Percentiles rank a stretch among this genome's conserved stretches.
These are phyloP conservation scores for Euplexia lucipara DNA, from an alignment of 2,888 invertebrate genomes.

Conservation along the genomic window DNA sequence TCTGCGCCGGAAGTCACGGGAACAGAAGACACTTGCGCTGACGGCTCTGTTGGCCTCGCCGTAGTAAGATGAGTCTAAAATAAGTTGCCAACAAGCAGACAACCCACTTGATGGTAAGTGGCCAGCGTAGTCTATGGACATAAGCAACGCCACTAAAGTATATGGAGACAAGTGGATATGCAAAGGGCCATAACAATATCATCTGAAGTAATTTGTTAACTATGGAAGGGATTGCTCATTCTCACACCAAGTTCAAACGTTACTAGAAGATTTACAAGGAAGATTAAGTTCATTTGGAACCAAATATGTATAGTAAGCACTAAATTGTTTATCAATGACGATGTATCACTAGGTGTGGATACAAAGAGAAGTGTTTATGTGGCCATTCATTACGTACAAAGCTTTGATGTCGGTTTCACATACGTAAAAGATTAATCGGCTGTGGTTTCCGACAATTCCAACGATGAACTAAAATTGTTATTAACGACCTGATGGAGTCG, in stretches of 20 bases:
- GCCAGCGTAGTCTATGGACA: too few relatives aligned
- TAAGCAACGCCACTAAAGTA: too few relatives aligned
- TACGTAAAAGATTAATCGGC: conserved; percentile 36
- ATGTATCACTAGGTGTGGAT: conserved; percentile 12
- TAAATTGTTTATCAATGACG: conserved; percentile 32
- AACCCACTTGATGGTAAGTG: too few relatives aligned
- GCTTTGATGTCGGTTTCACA: conserved; percentile 40
- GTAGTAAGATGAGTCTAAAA: neutral
- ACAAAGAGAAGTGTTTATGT: conserved; percentile 55
- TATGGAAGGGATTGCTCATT: too few relatives aligned
- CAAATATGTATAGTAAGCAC: conserved; percentile 10
- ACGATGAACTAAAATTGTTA: conserved; percentile 21
- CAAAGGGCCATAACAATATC: too few relatives aligned
- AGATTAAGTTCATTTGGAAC: conserved; percentile 2
- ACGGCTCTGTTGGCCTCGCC: too few relatives aligned
- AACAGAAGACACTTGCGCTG: too few relatives aligned
- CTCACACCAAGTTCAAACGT: neutral
- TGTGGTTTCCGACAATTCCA: neutral
- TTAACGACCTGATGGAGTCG: neutral
- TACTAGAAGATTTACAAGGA: neutral
- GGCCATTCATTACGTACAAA: conserved; percentile 9
- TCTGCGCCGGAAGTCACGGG: too few relatives aligned
- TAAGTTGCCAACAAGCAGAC: too few relatives aligned
- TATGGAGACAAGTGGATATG: too few relatives aligned
- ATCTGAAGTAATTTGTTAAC: too few relatives aligned